Evolutionary conservation across 2,113 vertebrate species (phyloP), one percentile per base, ranked within the genome.

Genomic region (Phocoena sinus): DNA sequence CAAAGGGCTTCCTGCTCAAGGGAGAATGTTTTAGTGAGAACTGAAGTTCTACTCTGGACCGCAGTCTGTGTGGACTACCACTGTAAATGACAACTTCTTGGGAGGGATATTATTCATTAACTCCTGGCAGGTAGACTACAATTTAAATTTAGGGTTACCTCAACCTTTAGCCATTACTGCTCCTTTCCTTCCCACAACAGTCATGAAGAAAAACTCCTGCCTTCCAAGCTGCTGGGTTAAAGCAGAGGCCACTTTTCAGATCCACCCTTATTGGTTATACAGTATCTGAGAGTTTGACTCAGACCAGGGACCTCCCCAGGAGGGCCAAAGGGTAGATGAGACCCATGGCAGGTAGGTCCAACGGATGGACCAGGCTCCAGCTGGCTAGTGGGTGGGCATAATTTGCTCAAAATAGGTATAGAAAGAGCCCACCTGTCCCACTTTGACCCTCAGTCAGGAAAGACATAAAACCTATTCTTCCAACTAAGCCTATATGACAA

Each of bases 1-100:
- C 36, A 53, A 36, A 70, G 96, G 92, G 88, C 95, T 87, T 91
- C 91, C 88, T 92, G 76, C 38, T 76, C 26, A 67, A 8, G 38
- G 6, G 28, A 67, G n/a, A 26, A 13, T 36, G 25, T 53, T 76
- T n/a, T 68, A 73, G 28, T 14, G 31, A 70, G 82, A 62, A 68
- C 9, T 26, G 14, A 31, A 36, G 63, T 63, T 74, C 21, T 36
- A 8, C 50, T 50, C 23, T 25, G 91, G 36, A 21, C 41, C 33
- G 15, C 6, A 67, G 73, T 17, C 23, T 36, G 36, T 13, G 12
- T 26, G 41, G 47, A n/a, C 73, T 26, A 1, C 41, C 36, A 17
- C 71, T n/a, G 28, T 50, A 14, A 50, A 11, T 12, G 67, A 17
- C 0, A 15, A 38, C 73, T 53, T 14, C 47, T 41, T 18, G 3